These are phyloP conservation scores for Fringilla coelebs DNA, from an alignment of 2,797 vertebrate genomes.

Conservation along the genomic window DNA sequence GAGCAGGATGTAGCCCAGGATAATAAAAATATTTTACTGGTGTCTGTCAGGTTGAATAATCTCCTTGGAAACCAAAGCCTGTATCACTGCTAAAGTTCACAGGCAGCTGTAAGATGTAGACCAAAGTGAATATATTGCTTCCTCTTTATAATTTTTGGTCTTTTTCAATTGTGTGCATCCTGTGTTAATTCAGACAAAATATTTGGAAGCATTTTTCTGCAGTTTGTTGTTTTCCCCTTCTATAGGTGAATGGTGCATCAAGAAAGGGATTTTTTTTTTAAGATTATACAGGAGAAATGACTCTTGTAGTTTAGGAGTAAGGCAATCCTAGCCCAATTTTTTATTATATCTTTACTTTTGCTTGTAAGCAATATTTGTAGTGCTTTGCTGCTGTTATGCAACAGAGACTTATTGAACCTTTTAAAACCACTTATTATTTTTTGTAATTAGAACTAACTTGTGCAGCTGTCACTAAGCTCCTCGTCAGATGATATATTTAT, in stretches of 20 bases:
- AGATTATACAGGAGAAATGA: neutral
- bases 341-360: neutral
- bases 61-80: neutral
- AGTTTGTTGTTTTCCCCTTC: neutral
- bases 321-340: neutral
- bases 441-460: constrained; percentile 52
- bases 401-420: constrained; percentile 54
- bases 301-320: neutral
- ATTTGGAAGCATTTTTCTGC: neutral
- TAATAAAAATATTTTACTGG: constrained; percentile 14
- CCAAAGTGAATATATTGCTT: neutral
- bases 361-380: neutral
- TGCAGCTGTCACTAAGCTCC: constrained; percentile 79
- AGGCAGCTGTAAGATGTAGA: neutral
- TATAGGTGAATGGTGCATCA: neutral
- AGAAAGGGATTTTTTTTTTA: neutral
- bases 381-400: constrained; percentile 40
- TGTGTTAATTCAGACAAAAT: neutral
- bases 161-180: neutral
- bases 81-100: neutral
- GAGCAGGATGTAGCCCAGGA: neutral
- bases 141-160: neutral
- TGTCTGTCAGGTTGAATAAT: neutral
- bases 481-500: constrained; percentile 73
- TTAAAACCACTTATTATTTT: constrained; percentile 51